Evolutionary conservation across 2,113 vertebrate species (phyloP), one percentile per base, ranked within the genome.

Genomic region (Apeltes quadracus): DNA sequence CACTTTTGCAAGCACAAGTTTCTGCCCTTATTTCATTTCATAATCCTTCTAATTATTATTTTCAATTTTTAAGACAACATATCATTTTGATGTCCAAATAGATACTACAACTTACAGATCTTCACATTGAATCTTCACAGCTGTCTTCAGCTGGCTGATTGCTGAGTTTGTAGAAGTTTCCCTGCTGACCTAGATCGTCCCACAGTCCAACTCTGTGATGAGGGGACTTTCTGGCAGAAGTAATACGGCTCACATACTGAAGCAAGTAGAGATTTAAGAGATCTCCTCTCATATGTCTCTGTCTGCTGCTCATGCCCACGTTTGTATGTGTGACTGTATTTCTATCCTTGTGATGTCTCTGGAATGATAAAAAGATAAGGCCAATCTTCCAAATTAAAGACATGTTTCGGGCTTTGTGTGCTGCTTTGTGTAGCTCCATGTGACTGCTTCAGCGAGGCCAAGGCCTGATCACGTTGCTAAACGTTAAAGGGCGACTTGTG

Each of bases 381-480:
- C 11, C 34, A 79, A 61, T 75, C 13, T 27, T 54, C n/a, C 61
- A 75, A 70, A 72, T 72, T 39, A 4, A 51, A 39, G 36, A 38
- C 25, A 22, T 74, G 39, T 74, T 39, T 57, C 43, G 50, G 22
- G 43, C 23, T 74, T 29, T 68, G 41, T 55, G 13, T 25, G 20
- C 38, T 25, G 46, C 5, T 32, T 44, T 81, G 51, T 50, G 34
- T 63, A 29, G 67, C 38, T 16, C 63, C 85, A 83, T 82, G 83
- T 86, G 87, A 88, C 81, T 38, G 57, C 67, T 69, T 69, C 54
- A 72, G 15, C 27, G 1, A 66, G n/a, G 72, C 72, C 61, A 73
- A 72, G 48, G 56, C 57, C 65, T 84, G 59, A 57, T 91, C 87
- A 87, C 84, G 84, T 82, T 83, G 70, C 63, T 8, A 18, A 58